A percentile compares a stretch with the other conserved stretches of the same genome.
Evolutionary conservation across 2,113 vertebrate genomes (phyloP).

Genomic region (Pycnonotus jocosus): DNA sequence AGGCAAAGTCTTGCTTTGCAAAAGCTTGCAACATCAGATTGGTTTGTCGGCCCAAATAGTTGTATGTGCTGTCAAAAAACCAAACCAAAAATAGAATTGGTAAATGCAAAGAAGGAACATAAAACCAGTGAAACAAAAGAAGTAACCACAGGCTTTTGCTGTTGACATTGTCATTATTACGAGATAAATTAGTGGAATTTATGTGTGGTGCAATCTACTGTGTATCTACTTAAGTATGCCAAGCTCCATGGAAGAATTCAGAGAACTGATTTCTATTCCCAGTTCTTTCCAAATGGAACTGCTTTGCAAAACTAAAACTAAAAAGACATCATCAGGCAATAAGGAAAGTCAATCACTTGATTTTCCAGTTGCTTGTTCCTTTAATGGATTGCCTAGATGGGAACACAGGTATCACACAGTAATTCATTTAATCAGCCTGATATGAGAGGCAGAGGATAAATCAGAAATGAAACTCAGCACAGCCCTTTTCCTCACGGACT

Average conservation of each 20-base stretch:
- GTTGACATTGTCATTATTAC: neutral
- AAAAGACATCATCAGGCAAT: neutral
- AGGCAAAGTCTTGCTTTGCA: constrained; percentile 67
- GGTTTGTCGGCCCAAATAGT: constrained; percentile 80
- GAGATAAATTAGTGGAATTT: neutral
- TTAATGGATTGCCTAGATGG: neutral
- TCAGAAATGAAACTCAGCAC: neutral
- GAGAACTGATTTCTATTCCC: neutral
- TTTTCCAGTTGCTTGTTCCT: neutral
- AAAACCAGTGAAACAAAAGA: neutral
- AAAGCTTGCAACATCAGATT: constrained; percentile 82
- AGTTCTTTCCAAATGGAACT: neutral
- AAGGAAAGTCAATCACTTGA: neutral
- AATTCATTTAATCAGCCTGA: neutral
- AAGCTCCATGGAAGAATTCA: neutral
- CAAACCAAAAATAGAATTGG: neutral
- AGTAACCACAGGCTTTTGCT: neutral
- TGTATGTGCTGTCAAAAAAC: constrained; percentile 82
- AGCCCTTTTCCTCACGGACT: neutral
- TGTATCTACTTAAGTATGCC: neutral
- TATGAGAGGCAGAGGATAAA: neutral
- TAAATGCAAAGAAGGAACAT: neutral
- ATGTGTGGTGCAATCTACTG: neutral
- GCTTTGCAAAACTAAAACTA: neutral
- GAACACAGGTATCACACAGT: neutral